These are phyloP conservation scores for Pycnomerus fuliginosus DNA, from an alignment of 2,888 invertebrate species.

Conservation along the genomic window DNA sequence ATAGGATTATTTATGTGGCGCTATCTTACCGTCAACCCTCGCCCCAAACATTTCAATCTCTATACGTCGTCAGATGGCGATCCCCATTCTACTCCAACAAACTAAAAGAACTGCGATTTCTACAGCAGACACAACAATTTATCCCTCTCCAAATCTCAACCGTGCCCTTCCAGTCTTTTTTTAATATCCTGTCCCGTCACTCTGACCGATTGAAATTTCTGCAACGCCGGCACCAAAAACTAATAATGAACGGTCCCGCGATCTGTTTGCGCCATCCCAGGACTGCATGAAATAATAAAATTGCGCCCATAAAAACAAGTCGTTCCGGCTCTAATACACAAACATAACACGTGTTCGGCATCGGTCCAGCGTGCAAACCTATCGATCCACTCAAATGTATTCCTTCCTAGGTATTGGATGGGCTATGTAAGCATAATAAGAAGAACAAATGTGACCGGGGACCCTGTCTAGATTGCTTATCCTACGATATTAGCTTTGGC, in stretches of 20 bases:
- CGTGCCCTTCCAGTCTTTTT: too few relatives aligned
- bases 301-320: conserved; percentile 31
- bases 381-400: conserved; percentile 45
- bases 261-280: background rate
- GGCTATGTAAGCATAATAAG: conserved; percentile 48
- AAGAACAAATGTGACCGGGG: conserved; percentile 48
- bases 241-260: background rate
- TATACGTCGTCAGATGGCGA: too few relatives aligned
- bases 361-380: conserved; percentile 34
- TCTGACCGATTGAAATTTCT: too few relatives aligned
- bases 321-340: conserved; percentile 33
- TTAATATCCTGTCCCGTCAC: too few relatives aligned
- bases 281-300: conserved; percentile 27
- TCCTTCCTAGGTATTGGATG: conserved; percentile 44
- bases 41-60: too few relatives aligned
- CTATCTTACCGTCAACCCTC: too few relatives aligned
- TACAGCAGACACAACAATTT: too few relatives aligned
- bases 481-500: conserved; percentile 41
- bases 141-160: too few relatives aligned
- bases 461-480: conserved; percentile 44
- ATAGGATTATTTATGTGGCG: too few relatives aligned
- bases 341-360: conserved; percentile 35
- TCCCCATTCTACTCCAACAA: too few relatives aligned
- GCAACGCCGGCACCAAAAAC: too few relatives aligned
- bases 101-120: too few relatives aligned